Evolutionary conservation across 2,797 vertebrate species (phyloP).

Genomic region (Alfaro cultratus): DNA sequence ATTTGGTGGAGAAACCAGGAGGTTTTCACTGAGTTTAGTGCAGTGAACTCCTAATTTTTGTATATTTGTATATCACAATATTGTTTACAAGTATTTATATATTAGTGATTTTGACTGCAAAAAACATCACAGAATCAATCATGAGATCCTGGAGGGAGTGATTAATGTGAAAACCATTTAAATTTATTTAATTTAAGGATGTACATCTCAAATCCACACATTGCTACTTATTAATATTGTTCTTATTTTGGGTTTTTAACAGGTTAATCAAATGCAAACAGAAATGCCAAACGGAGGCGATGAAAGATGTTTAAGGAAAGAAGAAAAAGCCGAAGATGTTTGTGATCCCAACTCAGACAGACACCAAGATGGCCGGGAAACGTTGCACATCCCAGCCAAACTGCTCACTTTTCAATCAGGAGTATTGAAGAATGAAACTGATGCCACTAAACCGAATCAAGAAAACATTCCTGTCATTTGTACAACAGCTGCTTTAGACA

Average conservation of each 20-base stretch:
- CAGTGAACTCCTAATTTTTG: too few relatives aligned
- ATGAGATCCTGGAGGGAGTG: too few relatives aligned
- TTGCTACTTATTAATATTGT: not conserved
- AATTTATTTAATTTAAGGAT: too few relatives aligned
- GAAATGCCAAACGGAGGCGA: not conserved
- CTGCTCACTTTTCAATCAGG: not conserved
- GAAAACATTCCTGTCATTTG: not conserved
- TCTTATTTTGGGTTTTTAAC: not conserved
- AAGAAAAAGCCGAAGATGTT: not conserved
- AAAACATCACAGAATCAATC: too few relatives aligned
- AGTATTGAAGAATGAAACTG: not conserved
- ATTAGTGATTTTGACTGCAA: too few relatives aligned
- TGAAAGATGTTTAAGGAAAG: slow-evolving; percentile 9
- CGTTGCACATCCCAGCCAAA: not conserved
- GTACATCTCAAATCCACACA: too few relatives aligned
- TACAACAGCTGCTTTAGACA: not conserved
- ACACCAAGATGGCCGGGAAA: slow-evolving; percentile 2
- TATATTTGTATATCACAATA: too few relatives aligned
- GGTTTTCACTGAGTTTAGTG: too few relatives aligned
- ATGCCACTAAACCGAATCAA: not conserved
- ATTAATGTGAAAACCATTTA: too few relatives aligned
- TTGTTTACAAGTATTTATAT: too few relatives aligned
- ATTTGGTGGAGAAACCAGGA: too few relatives aligned
- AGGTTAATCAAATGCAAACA: slow-evolving; percentile 7
- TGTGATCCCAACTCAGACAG: not conserved